Conservation (phyloP, 2,113 vertebrate genomes). For the Dryoscopus gambensis region DNA sequence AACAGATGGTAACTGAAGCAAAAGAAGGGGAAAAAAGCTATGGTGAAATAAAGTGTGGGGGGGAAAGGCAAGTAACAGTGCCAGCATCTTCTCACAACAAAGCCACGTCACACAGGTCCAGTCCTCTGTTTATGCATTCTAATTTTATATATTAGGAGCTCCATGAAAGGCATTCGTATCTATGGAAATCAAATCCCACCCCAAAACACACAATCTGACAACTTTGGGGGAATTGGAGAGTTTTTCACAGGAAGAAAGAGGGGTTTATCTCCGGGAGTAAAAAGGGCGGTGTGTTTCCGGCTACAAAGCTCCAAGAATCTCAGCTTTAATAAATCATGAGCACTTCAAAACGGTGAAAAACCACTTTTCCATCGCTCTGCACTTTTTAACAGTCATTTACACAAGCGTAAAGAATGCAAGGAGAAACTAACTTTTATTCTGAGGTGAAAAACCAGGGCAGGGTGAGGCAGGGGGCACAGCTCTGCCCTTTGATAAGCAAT, state of each 20-base stretch:
- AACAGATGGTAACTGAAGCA: not conserved
- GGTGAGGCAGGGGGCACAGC: not conserved
- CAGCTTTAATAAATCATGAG: conserved; percentile 25
- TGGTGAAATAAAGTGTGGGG: not conserved
- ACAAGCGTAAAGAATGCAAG: not conserved
- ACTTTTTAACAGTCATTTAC: conserved; percentile 21
- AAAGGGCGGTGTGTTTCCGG: not conserved
- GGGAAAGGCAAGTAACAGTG: not conserved
- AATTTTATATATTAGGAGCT: not conserved
- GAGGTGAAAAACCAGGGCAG: not conserved
- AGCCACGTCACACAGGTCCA: not conserved
- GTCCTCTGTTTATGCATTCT: not conserved
- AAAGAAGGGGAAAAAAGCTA: rapidly evolving
- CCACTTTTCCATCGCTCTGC: not conserved
- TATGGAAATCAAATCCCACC: not conserved
- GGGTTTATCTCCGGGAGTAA: not conserved
- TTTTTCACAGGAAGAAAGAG: not conserved
- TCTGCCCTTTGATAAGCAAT: not conserved
- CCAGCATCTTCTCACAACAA: not conserved
- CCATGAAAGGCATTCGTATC: not conserved
- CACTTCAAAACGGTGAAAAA: not conserved
- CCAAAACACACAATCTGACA: not conserved
- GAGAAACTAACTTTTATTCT: not conserved
- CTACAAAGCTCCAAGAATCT: not conserved
- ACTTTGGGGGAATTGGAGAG: not conserved